Evolutionary conservation across 2,797 vertebrate genomes (phyloP).

Genomic region (Cuniculus paca): DNA sequence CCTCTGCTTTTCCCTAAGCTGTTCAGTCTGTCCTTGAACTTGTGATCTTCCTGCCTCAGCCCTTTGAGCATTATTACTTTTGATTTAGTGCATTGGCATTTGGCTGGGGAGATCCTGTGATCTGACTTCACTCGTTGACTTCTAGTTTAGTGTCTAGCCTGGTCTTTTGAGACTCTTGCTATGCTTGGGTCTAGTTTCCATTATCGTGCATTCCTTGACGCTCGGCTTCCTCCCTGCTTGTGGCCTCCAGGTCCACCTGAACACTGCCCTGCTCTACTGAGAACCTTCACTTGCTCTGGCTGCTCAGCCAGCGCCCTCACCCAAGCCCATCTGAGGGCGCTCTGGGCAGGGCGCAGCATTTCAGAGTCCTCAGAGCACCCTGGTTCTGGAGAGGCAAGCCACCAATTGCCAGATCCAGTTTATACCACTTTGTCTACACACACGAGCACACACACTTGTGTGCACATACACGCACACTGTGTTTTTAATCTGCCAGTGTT

Average conservation of each 20-base stretch:
- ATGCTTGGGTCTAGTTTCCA: not conserved
- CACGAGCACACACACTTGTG: not conserved
- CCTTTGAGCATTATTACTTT: not conserved
- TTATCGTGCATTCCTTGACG: not conserved
- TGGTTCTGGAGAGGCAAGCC: slow-evolving; percentile 1
- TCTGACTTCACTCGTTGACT: slow-evolving; percentile 18
- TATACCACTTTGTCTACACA: not conserved
- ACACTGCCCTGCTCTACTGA: not conserved
- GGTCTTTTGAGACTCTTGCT: not conserved
- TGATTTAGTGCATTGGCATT: not conserved
- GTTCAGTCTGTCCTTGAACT: not conserved
- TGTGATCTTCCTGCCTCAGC: not conserved
- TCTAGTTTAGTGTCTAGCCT: slow-evolving; percentile 34
- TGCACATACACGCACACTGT: not conserved
- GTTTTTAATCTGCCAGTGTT: slow-evolving; percentile 55
- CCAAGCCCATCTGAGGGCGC: not conserved
- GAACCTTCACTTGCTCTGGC: not conserved
- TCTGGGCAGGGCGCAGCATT: not conserved
- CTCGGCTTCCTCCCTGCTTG: not conserved
- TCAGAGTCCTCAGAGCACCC: not conserved
- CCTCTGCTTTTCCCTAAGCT: not conserved
- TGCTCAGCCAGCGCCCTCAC: not conserved
- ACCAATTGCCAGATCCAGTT: not conserved
- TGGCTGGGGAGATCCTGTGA: not conserved
- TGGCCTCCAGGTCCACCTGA: not conserved